phyloP scores from a whole-genome alignment of 2,113 vertebrate species.

The Sapajus apella region DNA sequence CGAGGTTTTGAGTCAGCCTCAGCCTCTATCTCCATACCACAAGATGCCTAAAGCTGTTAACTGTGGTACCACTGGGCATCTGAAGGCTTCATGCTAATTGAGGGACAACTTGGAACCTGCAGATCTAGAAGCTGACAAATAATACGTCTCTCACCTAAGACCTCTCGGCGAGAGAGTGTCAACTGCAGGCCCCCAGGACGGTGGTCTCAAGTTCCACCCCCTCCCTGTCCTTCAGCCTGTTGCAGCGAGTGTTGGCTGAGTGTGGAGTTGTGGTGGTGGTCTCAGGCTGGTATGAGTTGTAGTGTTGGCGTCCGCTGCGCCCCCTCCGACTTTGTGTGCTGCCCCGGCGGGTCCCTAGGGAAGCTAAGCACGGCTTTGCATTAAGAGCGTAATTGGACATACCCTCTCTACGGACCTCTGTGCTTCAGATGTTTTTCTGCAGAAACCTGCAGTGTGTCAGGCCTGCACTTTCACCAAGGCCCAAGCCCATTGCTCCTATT shows the following conservation, averaged over 20 bases:
- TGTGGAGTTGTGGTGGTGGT: too few species aligned
- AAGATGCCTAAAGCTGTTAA: neutral
- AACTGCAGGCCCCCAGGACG: neutral
- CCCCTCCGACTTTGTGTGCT: too few species aligned
- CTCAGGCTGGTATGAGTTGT: neutral
- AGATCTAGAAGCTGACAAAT: neutral
- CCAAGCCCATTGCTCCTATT: slow-evolving; percentile 57
- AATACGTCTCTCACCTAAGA: fast-evolving
- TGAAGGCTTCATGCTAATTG: neutral
- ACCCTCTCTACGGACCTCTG: fast-evolving
- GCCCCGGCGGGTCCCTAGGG: neutral
- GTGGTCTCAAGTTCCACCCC: too few species aligned
- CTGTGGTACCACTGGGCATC: neutral
- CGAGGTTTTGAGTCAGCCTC: neutral
- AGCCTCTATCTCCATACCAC: fast-evolving
- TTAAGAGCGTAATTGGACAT: fast-evolving
- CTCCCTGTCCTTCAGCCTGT: neutral
- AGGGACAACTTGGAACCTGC: neutral
- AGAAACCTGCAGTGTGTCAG: neutral
- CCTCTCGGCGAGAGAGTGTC: neutral
- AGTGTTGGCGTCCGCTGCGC: neutral
- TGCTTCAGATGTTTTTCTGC: neutral
- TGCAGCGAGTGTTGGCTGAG: too few species aligned
- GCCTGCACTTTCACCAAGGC: slow-evolving; percentile 31
- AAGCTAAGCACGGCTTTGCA: neutral